phyloP scores from a whole-genome alignment of 2,797 vertebrate genomes.

The Characodon lateralis region DNA sequence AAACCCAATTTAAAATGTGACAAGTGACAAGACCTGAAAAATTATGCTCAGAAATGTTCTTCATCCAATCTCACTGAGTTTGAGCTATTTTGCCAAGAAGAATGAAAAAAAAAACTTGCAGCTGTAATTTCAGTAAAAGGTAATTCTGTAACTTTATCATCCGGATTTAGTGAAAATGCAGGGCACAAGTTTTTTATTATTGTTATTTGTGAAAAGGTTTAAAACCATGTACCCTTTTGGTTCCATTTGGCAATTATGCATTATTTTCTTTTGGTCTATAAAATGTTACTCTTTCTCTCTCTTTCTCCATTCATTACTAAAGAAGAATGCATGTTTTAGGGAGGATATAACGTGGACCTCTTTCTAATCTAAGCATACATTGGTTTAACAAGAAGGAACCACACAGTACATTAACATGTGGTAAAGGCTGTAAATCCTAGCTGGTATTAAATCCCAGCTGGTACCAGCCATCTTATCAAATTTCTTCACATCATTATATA shows the following conservation, averaged over 20 bases:
- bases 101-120: no score
- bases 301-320: background rate
- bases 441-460: background rate
- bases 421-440: background rate
- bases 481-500: background rate
- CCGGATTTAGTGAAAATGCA: no score
- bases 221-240: background rate
- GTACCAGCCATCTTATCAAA: background rate
- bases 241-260: background rate
- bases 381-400: background rate
- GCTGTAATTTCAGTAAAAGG: no score
- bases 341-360: background rate
- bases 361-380: background rate
- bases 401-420: background rate
- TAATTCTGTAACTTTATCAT: no score
- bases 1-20: no score
- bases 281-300: background rate
- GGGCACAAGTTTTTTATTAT: no score
- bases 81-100: no score
- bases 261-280: background rate
- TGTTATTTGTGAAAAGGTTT: no score
- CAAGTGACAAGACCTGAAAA: no score
- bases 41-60: no score
- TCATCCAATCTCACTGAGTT: no score
- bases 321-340: background rate